Conservation (phyloP, 2,797 vertebrate genomes). For the Babyrousa celebensis region DNA sequence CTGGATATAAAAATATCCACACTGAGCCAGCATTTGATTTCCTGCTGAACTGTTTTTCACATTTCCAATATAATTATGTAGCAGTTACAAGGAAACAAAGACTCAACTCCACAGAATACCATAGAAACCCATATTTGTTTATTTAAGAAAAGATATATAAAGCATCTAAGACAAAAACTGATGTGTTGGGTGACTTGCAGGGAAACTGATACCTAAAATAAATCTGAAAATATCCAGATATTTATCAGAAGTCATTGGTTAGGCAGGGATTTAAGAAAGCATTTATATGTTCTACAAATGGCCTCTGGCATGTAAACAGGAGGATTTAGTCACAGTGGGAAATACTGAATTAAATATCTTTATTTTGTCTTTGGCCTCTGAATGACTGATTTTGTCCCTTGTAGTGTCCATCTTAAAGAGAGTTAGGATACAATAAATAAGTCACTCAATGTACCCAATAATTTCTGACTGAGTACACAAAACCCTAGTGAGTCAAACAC, state of each 20-base stretch:
- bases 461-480: not conserved
- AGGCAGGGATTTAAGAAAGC: not conserved
- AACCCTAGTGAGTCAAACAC: not conserved
- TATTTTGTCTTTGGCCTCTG: not conserved
- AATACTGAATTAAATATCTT: not conserved
- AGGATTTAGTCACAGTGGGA: not conserved
- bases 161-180: conserved; percentile 82
- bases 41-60: conserved; percentile 87
- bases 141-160: conserved; percentile 87
- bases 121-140: conserved; percentile 85
- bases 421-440: not conserved
- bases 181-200: conserved; percentile 79
- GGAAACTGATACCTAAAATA: conserved; percentile 72
- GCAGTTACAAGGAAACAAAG: conserved; percentile 89
- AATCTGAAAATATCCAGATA: conserved; percentile 53
- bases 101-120: conserved; percentile 82
- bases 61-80: conserved; percentile 90
- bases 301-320: not conserved
- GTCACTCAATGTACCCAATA: not conserved
- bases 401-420: not conserved
- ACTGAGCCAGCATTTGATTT: conserved; percentile 86
- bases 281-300: not conserved
- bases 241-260: conserved; percentile 16
- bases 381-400: not conserved
- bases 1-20: conserved; percentile 88